Conservation (phyloP, 1,140 invertebrate species). For the Panagrolaimus sp. region DNA sequence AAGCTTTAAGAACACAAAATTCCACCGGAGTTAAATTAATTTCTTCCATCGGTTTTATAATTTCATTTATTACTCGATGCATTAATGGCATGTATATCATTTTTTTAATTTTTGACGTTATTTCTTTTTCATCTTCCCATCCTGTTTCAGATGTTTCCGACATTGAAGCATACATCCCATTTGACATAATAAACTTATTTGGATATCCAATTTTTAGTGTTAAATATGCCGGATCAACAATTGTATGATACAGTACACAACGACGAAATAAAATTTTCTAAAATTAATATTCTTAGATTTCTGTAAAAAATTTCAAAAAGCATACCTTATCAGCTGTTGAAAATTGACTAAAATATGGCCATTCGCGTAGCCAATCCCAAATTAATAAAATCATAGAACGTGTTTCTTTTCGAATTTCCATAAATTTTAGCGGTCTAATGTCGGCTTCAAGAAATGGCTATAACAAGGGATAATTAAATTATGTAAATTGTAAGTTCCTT, state of each 20-base stretch:
- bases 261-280: background rate
- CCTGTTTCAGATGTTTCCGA: background rate
- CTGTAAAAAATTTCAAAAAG: background rate
- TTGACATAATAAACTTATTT: constrained; percentile 10
- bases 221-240: constrained; percentile 5
- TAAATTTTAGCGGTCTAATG: constrained; percentile 8
- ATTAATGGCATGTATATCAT: constrained; percentile 35
- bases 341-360: constrained; percentile 2
- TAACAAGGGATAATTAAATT: background rate
- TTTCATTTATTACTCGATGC: constrained; percentile 33
- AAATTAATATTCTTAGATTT: background rate
- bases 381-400: constrained; percentile 5
- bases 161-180: constrained; percentile 14
- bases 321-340: background rate
- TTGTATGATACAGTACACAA: constrained; percentile 7
- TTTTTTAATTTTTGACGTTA: background rate
- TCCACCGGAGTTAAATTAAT: constrained; percentile 30
- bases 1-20: constrained; percentile 31
- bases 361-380: constrained; percentile 7
- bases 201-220: background rate
- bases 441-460: constrained; percentile 1
- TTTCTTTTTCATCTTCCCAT: constrained; percentile 12
- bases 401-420: constrained; percentile 7
- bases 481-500: no score
- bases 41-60: constrained; percentile 32